phyloP scores from a whole-genome alignment of 2,113 vertebrate species.

The Nannobrachium achirus region DNA sequence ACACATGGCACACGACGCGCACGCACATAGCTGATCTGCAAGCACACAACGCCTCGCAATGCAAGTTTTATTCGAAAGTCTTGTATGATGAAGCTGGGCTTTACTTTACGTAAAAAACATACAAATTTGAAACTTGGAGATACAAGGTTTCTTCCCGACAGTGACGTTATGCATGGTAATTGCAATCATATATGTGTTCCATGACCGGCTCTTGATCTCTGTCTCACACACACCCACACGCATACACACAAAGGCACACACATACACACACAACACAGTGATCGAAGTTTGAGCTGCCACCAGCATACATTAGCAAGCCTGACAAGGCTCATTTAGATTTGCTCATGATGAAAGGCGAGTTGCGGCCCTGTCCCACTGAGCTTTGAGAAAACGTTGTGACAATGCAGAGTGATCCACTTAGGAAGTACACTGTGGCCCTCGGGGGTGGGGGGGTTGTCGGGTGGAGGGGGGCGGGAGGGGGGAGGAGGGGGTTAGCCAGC shows the following conservation, averaged over 20 bases:
- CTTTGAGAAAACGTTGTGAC: conserved; percentile 68
- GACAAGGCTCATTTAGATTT: conserved; percentile 67
- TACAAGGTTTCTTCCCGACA: too few species aligned
- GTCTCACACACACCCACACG: background rate
- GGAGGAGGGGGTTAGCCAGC: too few species aligned
- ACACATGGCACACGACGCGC: background rate
- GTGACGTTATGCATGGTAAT: too few species aligned
- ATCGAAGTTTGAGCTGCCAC: conserved; percentile 47
- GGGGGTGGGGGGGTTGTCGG: conserved; percentile 35
- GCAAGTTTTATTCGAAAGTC: too few species aligned
- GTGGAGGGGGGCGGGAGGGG: background rate
- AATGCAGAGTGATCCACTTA: conserved; percentile 71
- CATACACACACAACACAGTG: conserved; percentile 17
- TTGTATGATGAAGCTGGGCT: too few species aligned
- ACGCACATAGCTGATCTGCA: background rate
- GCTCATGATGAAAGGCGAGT: conserved; percentile 66
- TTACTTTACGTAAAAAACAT: too few species aligned
- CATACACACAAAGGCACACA: background rate
- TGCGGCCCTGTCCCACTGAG: conserved; percentile 55
- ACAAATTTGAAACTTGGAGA: too few species aligned
- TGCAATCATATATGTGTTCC: too few species aligned
- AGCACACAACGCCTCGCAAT: background rate
- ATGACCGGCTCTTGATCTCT: too few species aligned
- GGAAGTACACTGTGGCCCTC: conserved; percentile 65
- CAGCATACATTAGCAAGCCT: conserved; percentile 63